Base-by-base conservation (phyloP, 2,888 invertebrate genomes). In the Latrodectus hesperus region DNA sequence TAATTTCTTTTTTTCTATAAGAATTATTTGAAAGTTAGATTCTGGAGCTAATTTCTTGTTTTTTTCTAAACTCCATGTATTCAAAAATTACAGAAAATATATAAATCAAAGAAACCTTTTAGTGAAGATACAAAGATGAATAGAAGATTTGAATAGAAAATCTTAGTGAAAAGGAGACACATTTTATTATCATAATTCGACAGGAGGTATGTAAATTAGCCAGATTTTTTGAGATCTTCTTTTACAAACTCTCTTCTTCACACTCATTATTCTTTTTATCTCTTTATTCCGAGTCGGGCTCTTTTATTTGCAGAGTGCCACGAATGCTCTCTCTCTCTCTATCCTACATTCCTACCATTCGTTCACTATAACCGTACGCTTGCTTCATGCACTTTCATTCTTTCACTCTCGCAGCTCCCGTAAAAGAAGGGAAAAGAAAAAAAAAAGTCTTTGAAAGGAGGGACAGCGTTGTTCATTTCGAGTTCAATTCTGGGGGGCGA, bases 171-270 rank as follows among this genome's bases (percentile, higher is more conserved):
- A 55, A n/a, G 81, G n/a, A n/a, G 16, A 14, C 73, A 51, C 53
- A 67, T 81, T 81, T 81, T 81, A 74, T 81, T 74, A 73, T 81
- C 53, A 81, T 73, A 67, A 81, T 81, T 81, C 53, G 22, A 17
- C 74, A 26, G n/a, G 53, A 81, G 73, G 64, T 74, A 81, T 81
- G 81, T 52, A 81, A 81, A 81, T 81, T 73, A 74, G 73, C 17
- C 71, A 67, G 73, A 67, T 81, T 74, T 67, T 74, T 73, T 70
- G 49, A 53, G 17, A 65, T 65, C 26, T 11, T 26, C 52, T n/a
- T 60, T 60, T 60, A 16, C n/a, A 16, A 10, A 12, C 60, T n/a
- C 60, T 17, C 67, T 68, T 17, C 22, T 68, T 26, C 17, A 22
- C 67, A 12, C 67, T 16, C 60, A 60, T 60, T 60, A 60, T 60